These are phyloP conservation scores for Penelope pileata DNA, from an alignment of 2,113 vertebrate species.

Conservation along the genomic window DNA sequence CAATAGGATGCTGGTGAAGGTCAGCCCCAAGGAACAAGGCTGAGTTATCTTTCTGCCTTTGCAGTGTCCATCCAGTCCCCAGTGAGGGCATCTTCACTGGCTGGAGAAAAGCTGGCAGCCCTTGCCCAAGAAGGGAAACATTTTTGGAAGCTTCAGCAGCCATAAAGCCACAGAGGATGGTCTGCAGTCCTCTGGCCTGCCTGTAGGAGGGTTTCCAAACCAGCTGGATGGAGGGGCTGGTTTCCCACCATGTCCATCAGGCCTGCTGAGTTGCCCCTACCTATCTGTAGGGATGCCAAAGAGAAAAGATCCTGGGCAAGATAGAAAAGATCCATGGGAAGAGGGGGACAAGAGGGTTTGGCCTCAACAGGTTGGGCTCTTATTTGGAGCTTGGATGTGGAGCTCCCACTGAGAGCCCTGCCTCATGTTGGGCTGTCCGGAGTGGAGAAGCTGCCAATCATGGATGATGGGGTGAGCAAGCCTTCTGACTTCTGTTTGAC, in stretches of 20 bases:
- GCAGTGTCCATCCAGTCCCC: neutral
- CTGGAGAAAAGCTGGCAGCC: neutral
- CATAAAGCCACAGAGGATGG: accelerated
- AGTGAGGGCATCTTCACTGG: neutral
- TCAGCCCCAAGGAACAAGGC: neutral
- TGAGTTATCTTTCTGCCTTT: neutral
- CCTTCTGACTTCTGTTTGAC: neutral
- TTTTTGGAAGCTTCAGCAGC: neutral
- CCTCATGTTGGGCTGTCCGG: neutral
- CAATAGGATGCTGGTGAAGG: neutral
- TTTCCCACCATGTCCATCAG: neutral
- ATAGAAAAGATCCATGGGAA: too few species aligned
- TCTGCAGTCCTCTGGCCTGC: neutral
- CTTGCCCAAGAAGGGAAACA: neutral
- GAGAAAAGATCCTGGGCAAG: neutral
- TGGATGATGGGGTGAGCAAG: neutral
- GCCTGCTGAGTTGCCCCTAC: neutral
- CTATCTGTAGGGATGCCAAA: neutral
- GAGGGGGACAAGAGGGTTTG: neutral
- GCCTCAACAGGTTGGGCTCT: neutral
- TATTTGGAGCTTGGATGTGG: neutral
- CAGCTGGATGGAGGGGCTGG: neutral
- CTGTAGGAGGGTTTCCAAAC: neutral
- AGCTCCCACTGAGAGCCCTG: neutral
- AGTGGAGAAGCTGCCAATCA: neutral